phyloP scores from a whole-genome alignment of 2,113 vertebrate genomes.

The Etia nguti region DNA sequence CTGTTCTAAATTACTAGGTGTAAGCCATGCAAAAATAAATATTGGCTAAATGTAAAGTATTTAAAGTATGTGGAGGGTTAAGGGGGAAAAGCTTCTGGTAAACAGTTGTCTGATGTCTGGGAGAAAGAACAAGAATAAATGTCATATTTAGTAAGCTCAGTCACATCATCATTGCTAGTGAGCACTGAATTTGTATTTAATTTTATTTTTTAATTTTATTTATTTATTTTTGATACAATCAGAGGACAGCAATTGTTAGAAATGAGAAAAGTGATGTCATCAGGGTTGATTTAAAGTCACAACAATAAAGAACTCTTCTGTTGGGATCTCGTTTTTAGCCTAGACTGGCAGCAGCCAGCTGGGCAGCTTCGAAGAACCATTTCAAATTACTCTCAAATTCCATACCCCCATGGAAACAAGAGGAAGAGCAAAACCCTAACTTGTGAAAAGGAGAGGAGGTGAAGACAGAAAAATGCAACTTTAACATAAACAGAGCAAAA shows the following conservation, averaged over 20 bases:
- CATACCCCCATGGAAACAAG: background rate
- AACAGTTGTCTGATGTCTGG: no score
- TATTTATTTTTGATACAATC: background rate
- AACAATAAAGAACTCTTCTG: slow-evolving; percentile 33
- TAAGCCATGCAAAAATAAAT: background rate
- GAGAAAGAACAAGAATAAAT: no score
- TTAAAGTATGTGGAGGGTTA: background rate
- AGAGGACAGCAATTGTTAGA: background rate
- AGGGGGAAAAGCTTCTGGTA: no score
- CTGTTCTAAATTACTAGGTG: background rate
- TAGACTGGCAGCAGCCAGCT: background rate
- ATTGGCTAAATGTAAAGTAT: background rate
- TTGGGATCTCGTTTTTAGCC: background rate
- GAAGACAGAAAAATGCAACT: background rate
- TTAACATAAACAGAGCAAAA: background rate
- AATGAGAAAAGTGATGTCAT: slow-evolving; percentile 31
- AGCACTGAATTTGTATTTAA: background rate
- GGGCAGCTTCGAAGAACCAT: background rate
- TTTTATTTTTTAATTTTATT: background rate
- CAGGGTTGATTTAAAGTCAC: background rate
- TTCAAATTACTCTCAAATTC: background rate
- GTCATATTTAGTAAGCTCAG: no score
- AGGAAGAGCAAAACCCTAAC: background rate
- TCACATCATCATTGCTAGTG: background rate
- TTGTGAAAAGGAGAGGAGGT: background rate